Evolutionary conservation across 2,888 invertebrate genomes (phyloP).

Genomic region (Thecocarcelia acutangulata): DNA sequence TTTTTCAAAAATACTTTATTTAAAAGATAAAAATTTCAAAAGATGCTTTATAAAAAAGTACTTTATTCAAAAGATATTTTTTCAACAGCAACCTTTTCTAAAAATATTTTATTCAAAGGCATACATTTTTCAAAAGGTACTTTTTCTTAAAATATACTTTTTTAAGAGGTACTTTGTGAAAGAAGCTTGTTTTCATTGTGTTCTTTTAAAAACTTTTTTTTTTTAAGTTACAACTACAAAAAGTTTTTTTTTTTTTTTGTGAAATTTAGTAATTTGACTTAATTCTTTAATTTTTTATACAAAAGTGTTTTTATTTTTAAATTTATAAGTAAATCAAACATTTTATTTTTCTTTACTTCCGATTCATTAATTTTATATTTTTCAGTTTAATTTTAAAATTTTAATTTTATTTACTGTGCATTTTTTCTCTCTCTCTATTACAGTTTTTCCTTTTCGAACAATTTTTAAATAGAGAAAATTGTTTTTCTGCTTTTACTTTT

Average conservation of each 20-base stretch:
- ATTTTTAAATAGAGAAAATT: slow-evolving; percentile 1
- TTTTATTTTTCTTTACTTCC: slow-evolving; percentile 17
- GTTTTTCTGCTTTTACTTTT: slow-evolving; percentile 46
- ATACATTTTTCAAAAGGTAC: neutral
- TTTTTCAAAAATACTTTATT: too few species aligned
- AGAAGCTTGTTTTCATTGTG: too few species aligned
- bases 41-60: too few species aligned
- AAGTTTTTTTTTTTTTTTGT: too few species aligned
- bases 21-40: too few species aligned
- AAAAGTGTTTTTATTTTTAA: neutral
- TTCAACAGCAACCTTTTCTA: too few species aligned
- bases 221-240: too few species aligned
- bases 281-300: too few species aligned
- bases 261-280: too few species aligned
- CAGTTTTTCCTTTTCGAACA: slow-evolving; percentile 55
- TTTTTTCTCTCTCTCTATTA: slow-evolving; percentile 67
- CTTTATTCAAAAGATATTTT: too few species aligned
- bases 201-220: too few species aligned
- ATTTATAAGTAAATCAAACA: neutral
- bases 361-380: slow-evolving; percentile 53
- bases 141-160: neutral
- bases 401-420: slow-evolving; percentile 58
- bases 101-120: too few species aligned
- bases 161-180: neutral
- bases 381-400: slow-evolving; percentile 59